Base-by-base conservation (phyloP, 2,113 vertebrate genomes). In the Halcyon senegalensis region DNA sequence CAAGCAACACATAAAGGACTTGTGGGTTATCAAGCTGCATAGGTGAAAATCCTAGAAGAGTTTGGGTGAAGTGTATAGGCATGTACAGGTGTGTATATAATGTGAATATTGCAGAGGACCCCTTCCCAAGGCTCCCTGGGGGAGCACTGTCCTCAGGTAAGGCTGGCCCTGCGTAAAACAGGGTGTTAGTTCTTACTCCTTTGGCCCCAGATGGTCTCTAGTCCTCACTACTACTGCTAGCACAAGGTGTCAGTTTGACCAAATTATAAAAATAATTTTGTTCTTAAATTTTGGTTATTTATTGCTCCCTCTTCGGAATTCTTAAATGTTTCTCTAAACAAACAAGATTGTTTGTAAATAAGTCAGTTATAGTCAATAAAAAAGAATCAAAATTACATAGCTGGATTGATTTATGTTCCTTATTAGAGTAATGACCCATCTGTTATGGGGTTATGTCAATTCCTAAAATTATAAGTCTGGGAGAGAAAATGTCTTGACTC, bases 371-470 rank as follows among this genome's bases (percentile, higher is more conserved):
- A 7, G 51, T 62, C 17, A 50, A 83, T 82, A 76, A 10, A 19
- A 20, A 21, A 50, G 9, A 46, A 46, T 8, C 28, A 28, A 53
- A 58, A 72, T 69, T 80, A 56, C 14, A 3, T 63, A 72, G 48
- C 59, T 96, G 72, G 28, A 27, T 87, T 97, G 75, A 95, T 92
- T 83, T 90, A 91, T 96, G 78, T 63, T 94, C 59, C 58, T 88
- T 97, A 82, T 89, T 87, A 92, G 66, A 81, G 20, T 90, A 95
- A 90, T 95, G 97, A 95, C 83, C 60, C 63, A 92, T 97, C 51
- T 96, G 51, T 86, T 97, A 68, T 13, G 23, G 39, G 63, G n/a
- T 46, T 89, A 48, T 46, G 79, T 96, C 91, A 92, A 69, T 97
- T 95, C 7, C 79, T 92, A 93, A 70, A 97, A 94, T 92, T 91